phyloP scores from a whole-genome alignment of 2,113 vertebrate genomes.

The Mastomys natalensis region DNA sequence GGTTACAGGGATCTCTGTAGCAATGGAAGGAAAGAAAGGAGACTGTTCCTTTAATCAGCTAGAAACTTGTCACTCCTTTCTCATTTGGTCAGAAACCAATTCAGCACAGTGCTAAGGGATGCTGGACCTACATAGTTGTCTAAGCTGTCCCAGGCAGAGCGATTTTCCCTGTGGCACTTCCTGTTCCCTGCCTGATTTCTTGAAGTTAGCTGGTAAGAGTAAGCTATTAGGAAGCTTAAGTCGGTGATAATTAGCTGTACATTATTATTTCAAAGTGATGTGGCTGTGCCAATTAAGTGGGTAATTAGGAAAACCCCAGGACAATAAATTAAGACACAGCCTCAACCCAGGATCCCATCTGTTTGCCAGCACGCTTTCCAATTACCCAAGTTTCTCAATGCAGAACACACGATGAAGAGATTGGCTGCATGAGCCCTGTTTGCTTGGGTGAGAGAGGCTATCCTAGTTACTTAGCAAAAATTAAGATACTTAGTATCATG shows the following conservation, averaged over 20 bases:
- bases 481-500: background rate
- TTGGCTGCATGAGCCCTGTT: constrained; percentile 2
- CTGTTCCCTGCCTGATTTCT: constrained; percentile 76
- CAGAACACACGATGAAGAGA: constrained; percentile 34
- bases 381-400: constrained; percentile 70
- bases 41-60: background rate
- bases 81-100: constrained; percentile 41
- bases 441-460: background rate
- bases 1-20: background rate
- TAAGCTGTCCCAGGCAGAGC: constrained; percentile 50
- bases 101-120: background rate
- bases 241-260: constrained; percentile 82
- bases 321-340: constrained; percentile 82
- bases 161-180: constrained; percentile 70
- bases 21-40: background rate
- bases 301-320: constrained; percentile 84
- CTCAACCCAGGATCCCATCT: constrained; percentile 79
- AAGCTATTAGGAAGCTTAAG: constrained; percentile 81
- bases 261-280: constrained; percentile 82
- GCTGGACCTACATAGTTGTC: background rate
- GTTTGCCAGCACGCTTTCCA: constrained; percentile 74
- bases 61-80: background rate
- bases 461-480: constrained; percentile 48
- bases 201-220: constrained; percentile 79
- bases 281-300: constrained; percentile 83